Evolutionary conservation across 1,140 invertebrate genomes (phyloP).

Genomic region (Hycleus phaleratus): DNA sequence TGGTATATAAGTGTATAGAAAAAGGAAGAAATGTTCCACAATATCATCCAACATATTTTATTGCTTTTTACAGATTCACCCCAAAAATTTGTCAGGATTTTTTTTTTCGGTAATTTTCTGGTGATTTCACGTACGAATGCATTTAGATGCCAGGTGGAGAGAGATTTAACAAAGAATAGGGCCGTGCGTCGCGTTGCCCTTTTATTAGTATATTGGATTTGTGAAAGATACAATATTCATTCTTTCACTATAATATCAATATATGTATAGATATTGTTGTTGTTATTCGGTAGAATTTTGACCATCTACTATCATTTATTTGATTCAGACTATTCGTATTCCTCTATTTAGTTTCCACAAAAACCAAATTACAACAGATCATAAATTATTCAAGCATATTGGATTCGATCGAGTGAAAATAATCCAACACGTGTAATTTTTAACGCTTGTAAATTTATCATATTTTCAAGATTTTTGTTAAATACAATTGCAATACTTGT

Average conservation of each 20-base stretch:
- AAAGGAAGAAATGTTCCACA: background rate
- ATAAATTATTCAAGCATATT: slow-evolving; percentile 13
- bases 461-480: too few relatives aligned
- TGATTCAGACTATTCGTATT: background rate
- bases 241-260: too few relatives aligned
- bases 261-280: background rate
- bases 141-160: slow-evolving; percentile 18
- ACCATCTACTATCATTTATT: slow-evolving; percentile 7
- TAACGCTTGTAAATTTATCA: slow-evolving; percentile 6
- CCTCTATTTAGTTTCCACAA: slow-evolving; percentile 25
- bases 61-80: slow-evolving; percentile 20
- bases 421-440: slow-evolving; percentile 19
- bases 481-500: too few relatives aligned
- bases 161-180: slow-evolving; percentile 8
- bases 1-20: too few relatives aligned
- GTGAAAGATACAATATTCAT: slow-evolving; percentile 8
- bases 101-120: slow-evolving; percentile 21
- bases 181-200: slow-evolving; percentile 19
- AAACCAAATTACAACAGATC: slow-evolving; percentile 19
- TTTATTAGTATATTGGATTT: slow-evolving; percentile 23
- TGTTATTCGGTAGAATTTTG: slow-evolving; percentile 13
- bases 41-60: slow-evolving; percentile 19
- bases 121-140: slow-evolving; percentile 21
- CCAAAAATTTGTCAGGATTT: slow-evolving; percentile 17
- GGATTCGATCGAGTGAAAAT: slow-evolving; percentile 6